Percentiles rank a stretch among this genome's conserved stretches.
Evolutionary conservation across 2,888 invertebrate genomes (phyloP).

Genomic region (Drosophila lutescens): DNA sequence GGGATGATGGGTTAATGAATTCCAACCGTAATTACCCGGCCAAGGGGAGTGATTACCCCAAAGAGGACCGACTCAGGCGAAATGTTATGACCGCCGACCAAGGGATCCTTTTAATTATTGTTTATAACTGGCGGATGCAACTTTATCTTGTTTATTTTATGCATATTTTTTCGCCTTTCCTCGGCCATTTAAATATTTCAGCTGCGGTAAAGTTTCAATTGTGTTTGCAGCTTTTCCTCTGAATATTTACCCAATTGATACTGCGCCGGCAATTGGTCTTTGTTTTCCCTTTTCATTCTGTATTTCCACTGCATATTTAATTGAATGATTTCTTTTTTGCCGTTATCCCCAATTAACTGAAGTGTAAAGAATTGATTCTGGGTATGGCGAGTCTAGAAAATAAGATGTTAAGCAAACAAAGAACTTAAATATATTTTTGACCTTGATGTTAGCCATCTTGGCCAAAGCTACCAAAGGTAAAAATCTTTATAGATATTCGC

Average conservation of each 20-base stretch:
- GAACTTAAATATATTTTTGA: background rate
- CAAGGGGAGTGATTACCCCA: conserved; percentile 45
- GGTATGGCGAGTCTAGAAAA: background rate
- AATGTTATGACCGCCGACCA: conserved; percentile 15
- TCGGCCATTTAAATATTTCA: conserved; percentile 42
- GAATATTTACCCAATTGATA: conserved; percentile 67
- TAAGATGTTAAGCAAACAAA: background rate
- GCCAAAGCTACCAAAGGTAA: too few species aligned
- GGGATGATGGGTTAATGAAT: conserved; percentile 68
- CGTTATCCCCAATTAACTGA: conserved; percentile 8
- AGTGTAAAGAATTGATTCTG: background rate
- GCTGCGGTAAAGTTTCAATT: conserved; percentile 42
- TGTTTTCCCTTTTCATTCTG: conserved; percentile 51
- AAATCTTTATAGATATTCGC: too few species aligned
- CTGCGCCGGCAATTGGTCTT: conserved; percentile 56
- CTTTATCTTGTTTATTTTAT: conserved; percentile 76
- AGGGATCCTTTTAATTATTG: conserved; percentile 74
- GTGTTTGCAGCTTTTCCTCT: conserved; percentile 41
- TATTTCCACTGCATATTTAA: conserved; percentile 70
- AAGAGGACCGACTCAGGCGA: conserved; percentile 1
- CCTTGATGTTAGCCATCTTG: background rate
- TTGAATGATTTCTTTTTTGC: conserved; percentile 48
- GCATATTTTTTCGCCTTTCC: conserved; percentile 20
- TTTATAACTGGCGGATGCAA: conserved; percentile 57
- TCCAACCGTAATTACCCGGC: conserved; percentile 64